phyloP scores from a whole-genome alignment of 2,797 vertebrate species.

The Naso thynnoides region DNA sequence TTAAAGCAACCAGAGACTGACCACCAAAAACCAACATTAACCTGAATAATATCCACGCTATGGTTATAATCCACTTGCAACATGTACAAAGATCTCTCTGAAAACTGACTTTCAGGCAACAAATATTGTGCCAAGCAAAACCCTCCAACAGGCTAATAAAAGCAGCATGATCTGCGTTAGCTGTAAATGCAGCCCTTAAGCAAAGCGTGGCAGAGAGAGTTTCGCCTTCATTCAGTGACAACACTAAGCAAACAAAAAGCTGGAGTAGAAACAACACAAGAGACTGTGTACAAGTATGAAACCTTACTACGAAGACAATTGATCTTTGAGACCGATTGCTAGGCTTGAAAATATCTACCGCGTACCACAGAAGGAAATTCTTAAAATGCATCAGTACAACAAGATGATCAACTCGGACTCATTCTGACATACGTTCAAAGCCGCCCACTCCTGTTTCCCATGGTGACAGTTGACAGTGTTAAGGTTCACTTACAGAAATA shows the following conservation, averaged over 20 bases:
- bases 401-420: constrained; percentile 11
- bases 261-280: constrained; percentile 13
- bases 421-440: constrained; percentile 4
- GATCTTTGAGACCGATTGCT: background rate
- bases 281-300: background rate
- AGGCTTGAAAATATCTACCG: background rate
- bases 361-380: background rate
- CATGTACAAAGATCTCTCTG: constrained; percentile 10
- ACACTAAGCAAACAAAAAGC: constrained; percentile 41
- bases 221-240: constrained; percentile 38
- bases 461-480: constrained; percentile 16
- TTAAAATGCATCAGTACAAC: background rate
- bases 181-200: constrained; percentile 28
- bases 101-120: background rate
- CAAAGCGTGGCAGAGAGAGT: constrained; percentile 10
- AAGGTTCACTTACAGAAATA: constrained; percentile 41
- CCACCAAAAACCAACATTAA: constrained; percentile 12
- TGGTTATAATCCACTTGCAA: too few species aligned
- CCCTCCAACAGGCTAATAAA: constrained; percentile 5
- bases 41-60: constrained; percentile 37
- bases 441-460: constrained; percentile 21
- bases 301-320: background rate
- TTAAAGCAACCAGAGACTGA: constrained; percentile 34
- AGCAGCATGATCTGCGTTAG: constrained; percentile 37
- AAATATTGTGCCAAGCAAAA: background rate